phyloP scores from a whole-genome alignment of 2,888 invertebrate species.

The Diaphora mendica region DNA sequence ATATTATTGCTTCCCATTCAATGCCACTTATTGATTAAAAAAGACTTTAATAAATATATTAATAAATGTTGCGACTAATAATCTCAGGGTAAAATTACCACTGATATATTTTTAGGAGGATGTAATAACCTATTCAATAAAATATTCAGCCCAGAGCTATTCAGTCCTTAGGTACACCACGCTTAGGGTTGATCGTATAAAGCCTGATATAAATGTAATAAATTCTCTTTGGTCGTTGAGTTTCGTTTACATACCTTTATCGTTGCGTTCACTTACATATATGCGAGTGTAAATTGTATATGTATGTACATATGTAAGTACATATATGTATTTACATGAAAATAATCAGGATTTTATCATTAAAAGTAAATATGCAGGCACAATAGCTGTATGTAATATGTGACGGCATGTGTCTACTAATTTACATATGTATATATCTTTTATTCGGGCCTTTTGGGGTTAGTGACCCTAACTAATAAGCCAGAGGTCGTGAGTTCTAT shows the following conservation, averaged over 20 bases:
- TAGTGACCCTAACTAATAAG: too few species aligned
- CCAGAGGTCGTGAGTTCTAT: too few species aligned
- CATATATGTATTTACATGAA: too few species aligned
- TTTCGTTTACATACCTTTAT: conserved; percentile 2
- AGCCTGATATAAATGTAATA: conserved; percentile 16
- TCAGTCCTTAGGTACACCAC: background rate
- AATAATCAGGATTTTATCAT: background rate
- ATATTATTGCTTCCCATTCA: too few species aligned
- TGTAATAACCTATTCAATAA: background rate
- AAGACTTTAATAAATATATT: too few species aligned
- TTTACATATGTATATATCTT: background rate
- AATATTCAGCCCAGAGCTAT: background rate
- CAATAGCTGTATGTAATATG: too few species aligned
- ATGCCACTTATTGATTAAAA: too few species aligned
- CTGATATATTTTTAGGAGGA: too few species aligned
- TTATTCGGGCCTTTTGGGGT: too few species aligned
- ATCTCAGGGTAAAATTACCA: too few species aligned
- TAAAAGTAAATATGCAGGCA: background rate
- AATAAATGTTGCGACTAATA: too few species aligned
- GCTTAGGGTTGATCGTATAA: background rate
- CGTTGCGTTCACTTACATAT: background rate
- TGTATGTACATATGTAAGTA: background rate
- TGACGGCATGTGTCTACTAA: background rate
- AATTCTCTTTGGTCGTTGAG: background rate
- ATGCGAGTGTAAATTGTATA: background rate